Base-by-base conservation (phyloP, 2,888 invertebrate species). In the Hirtodrosophila histrioides region DNA sequence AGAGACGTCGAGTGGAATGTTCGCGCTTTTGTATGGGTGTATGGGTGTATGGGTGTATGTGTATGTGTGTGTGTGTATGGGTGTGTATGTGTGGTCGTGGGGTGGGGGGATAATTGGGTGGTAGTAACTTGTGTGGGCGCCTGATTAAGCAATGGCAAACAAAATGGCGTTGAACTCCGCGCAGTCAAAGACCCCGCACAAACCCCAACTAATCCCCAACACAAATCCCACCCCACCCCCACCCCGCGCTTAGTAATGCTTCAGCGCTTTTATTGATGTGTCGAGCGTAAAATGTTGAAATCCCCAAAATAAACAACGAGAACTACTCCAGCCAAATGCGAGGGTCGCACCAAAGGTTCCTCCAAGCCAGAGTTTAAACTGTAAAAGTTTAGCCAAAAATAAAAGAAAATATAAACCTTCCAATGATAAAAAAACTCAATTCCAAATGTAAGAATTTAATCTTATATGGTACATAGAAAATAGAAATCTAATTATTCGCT, bases 1-100 rank as follows among this genome's bases (percentile, higher is more conserved):
- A 84, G 84, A 88, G 87, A 84, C 84, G 88, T 86, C 86, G 78
- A 84, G 84, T 88, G 87, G 85, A 82, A 85, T 87, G 81, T 87
- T 82, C 78, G 86, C 81, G 85, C 81, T 81, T 83, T 71, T 83
- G 55, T 56, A 37, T 48, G 39, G 8, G 10, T 23, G 31, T 41
- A 41, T 57, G 37, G 29, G 51, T 43, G 39, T 60, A 37, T n/a
- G n/a, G n/a, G n/a, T n/a, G n/a, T n/a, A n/a, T n/a, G n/a, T n/a
- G 27, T 31, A 60, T 40, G 46, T 35, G 29, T 45, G 12, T 37
- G 37, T 33, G 24, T 44, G 12, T 50, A n/a, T 53, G 40, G 40
- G 37, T 40, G 49, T 40, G 48, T 53, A 40, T 39, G 50, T n/a
- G 33, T 11, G 4, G 27, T 9, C 6, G 8, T 45, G 7, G 9